phyloP scores from a whole-genome alignment of 2,797 vertebrate genomes.

The Pteronotus mesoamericanus region DNA sequence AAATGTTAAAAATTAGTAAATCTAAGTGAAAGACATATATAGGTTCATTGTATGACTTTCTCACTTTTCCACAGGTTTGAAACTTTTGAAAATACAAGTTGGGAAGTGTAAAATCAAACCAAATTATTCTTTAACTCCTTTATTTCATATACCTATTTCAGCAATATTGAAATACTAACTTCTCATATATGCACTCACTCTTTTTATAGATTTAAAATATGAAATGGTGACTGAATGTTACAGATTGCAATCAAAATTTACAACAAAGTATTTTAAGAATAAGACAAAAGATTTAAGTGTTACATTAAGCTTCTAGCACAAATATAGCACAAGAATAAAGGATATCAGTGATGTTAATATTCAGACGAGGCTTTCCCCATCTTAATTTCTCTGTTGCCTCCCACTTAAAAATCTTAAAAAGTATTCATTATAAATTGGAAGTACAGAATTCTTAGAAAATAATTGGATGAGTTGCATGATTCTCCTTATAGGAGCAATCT shows the following conservation, averaged over 20 bases:
- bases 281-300: not conserved
- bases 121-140: constrained; percentile 47
- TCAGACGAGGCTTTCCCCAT: not conserved
- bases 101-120: not conserved
- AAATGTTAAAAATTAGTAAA: not conserved
- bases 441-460: not conserved
- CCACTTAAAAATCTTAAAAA: not conserved
- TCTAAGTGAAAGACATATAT: not conserved
- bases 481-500: constrained; percentile 68
- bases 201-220: not conserved
- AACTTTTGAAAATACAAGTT: not conserved
- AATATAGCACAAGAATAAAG: not conserved
- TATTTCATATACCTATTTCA: constrained; percentile 29
- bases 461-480: not conserved
- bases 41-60: not conserved
- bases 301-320: not conserved
- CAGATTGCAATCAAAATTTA: constrained; percentile 8
- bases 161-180: not conserved
- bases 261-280: not conserved
- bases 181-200: not conserved
- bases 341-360: not conserved
- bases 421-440: not conserved
- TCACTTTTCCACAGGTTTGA: not conserved
- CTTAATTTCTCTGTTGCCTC: not conserved
- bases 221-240: not conserved